These are phyloP conservation scores for Psittacus erithacus DNA, from an alignment of 2,113 vertebrate species.

Conservation along the genomic window DNA sequence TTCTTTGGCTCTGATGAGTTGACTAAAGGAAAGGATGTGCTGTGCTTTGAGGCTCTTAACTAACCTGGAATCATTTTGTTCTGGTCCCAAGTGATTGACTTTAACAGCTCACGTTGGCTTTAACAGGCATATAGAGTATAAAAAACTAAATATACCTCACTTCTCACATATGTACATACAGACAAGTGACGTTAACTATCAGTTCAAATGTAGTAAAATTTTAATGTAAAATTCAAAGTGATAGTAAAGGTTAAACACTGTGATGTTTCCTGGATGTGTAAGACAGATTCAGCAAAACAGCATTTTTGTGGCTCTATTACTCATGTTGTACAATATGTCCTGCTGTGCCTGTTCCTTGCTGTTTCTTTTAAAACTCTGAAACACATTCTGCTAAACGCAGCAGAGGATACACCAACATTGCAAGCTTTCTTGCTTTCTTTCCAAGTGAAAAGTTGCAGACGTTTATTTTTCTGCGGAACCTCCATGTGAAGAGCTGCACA, in stretches of 20 bases:
- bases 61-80: slow-evolving; percentile 29
- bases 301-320: slow-evolving; percentile 62
- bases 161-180: background rate
- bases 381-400: slow-evolving; percentile 23
- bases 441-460: slow-evolving; percentile 13
- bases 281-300: slow-evolving; percentile 55
- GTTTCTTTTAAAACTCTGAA: slow-evolving; percentile 62
- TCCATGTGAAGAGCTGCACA: background rate
- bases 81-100: background rate
- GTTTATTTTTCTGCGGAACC: slow-evolving; percentile 43
- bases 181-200: background rate
- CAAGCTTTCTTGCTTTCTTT: background rate
- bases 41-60: background rate
- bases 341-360: slow-evolving; percentile 51
- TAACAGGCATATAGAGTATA: background rate
- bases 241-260: slow-evolving; percentile 44
- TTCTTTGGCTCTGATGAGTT: slow-evolving; percentile 13
- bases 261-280: slow-evolving; percentile 46
- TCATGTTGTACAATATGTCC: slow-evolving; percentile 57
- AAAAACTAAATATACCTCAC: background rate
- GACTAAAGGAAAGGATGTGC: background rate
- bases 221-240: slow-evolving; percentile 2
- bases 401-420: background rate
- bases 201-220: background rate
- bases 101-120: background rate